Evolutionary conservation across 2,113 vertebrate genomes (phyloP).

Genomic region (Aix galericulata): DNA sequence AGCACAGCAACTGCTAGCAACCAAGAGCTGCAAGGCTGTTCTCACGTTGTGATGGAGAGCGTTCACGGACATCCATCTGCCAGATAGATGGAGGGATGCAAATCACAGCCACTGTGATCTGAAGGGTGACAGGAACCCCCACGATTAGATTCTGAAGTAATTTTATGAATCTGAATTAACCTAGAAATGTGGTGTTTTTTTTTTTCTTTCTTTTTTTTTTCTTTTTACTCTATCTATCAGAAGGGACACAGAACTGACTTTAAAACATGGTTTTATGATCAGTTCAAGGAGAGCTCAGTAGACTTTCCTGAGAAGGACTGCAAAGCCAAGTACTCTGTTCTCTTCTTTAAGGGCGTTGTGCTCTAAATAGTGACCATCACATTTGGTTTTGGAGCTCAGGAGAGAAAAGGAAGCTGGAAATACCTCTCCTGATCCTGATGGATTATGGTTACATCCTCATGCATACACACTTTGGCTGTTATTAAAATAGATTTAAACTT

Average conservation of each 20-base stretch:
- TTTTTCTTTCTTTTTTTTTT: no score
- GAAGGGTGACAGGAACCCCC: neutral
- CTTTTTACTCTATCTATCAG: neutral
- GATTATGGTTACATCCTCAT: neutral
- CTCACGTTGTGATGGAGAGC: neutral
- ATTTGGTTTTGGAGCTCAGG: neutral
- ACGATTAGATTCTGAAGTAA: neutral
- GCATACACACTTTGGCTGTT: neutral
- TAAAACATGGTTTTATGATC: neutral
- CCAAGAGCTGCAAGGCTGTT: neutral
- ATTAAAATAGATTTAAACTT: neutral
- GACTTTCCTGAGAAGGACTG: neutral
- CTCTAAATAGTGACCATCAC: neutral
- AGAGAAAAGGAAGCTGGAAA: neutral
- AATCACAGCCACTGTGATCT: neutral
- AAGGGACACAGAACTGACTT: neutral
- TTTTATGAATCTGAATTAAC: neutral
- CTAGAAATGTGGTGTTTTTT: neutral
- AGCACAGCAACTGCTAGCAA: neutral
- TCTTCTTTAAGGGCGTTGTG: neutral
- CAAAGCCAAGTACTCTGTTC: neutral
- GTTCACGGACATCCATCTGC: neutral
- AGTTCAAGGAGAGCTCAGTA: neutral
- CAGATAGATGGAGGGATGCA: neutral
- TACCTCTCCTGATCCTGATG: neutral